Conservation (phyloP, 2,113 vertebrate genomes). For the Procavia capensis region DNA sequence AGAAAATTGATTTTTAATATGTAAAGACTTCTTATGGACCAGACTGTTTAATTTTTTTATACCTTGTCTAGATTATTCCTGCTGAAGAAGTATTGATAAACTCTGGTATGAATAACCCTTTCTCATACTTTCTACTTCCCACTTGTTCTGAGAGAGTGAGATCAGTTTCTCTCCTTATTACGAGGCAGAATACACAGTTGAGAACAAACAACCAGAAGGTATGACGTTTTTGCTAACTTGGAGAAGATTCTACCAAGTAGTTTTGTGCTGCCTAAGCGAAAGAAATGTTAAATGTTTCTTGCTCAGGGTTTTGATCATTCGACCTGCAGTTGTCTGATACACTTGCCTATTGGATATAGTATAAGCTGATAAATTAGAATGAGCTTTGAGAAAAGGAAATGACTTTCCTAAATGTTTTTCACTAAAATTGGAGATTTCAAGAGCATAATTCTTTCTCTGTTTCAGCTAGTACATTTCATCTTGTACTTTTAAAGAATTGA, state of each 20-base stretch:
- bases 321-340: background rate
- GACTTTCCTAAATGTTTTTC: conserved; percentile 18
- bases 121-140: background rate
- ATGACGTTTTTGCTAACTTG: background rate
- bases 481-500: no score
- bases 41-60: background rate
- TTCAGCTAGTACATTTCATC: background rate
- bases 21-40: background rate
- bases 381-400: background rate
- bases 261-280: background rate
- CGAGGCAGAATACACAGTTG: background rate
- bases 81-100: background rate
- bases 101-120: background rate
- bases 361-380: background rate
- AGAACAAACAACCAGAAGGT: background rate
- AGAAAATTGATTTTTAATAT: background rate
- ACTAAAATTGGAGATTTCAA: conserved; percentile 12
- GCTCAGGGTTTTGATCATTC: background rate
- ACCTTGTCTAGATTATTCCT: background rate
- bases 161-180: background rate
- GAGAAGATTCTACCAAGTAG: background rate
- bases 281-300: background rate
- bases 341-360: background rate
- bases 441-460: background rate
- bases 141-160: background rate